Evolutionary conservation across 1,140 invertebrate genomes (phyloP).

Genomic region (Drosophila micromelanica): DNA sequence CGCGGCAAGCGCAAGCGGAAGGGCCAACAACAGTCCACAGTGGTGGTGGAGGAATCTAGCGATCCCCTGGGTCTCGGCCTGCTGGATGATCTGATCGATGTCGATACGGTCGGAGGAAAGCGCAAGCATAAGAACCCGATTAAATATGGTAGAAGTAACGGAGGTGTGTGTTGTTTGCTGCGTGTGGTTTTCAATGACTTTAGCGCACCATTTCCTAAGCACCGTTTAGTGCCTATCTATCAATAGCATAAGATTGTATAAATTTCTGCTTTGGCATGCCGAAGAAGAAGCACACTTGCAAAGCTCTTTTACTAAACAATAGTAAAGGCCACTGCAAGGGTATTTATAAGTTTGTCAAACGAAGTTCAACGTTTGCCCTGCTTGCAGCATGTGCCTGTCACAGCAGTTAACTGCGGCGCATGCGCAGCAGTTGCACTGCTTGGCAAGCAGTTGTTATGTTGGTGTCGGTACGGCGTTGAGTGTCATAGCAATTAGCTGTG

Average conservation of each 20-base stretch:
- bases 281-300: constrained; percentile 10
- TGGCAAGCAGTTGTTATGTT: constrained; percentile 22
- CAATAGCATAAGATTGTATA: constrained; percentile 28
- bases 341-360: background rate
- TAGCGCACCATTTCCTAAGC: constrained; percentile 76
- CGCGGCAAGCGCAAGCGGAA: constrained; percentile 70
- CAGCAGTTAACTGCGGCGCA: constrained; percentile 1
- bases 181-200: constrained; percentile 83
- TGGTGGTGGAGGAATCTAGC: constrained; percentile 61
- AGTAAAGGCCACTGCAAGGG: too few relatives aligned
- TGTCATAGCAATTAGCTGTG: constrained; percentile 34
- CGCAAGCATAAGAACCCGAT: constrained; percentile 74
- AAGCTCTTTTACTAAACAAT: background rate
- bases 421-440: constrained; percentile 6
- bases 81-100: constrained; percentile 70
- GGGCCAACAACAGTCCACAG: constrained; percentile 59
- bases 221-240: constrained; percentile 68
- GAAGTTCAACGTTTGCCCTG: background rate
- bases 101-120: constrained; percentile 60
- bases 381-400: constrained; percentile 2
- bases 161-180: constrained; percentile 84
- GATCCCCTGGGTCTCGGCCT: constrained; percentile 66
- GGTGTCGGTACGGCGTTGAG: constrained; percentile 5
- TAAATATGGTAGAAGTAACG: constrained; percentile 84
- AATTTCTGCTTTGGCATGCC: constrained; percentile 16